Base-by-base conservation (phyloP, 1,140 invertebrate species). In the Mercenaria mercenaria region DNA sequence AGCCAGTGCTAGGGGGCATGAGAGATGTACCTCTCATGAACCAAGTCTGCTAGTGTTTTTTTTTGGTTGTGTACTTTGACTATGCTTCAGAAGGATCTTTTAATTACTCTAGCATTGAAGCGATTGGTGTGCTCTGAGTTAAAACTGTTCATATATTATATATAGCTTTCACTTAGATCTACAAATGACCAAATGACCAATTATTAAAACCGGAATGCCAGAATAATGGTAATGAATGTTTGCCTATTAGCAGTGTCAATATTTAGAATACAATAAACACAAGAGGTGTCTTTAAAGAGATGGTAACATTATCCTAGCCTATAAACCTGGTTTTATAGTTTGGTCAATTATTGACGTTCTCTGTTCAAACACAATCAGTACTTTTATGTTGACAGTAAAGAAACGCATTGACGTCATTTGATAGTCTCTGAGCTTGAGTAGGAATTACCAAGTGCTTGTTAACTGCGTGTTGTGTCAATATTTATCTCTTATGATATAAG, bases 251-350 rank as follows among this genome's bases (percentile, higher is more conserved):
- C 10, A 10, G 61, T 11, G 61, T 64, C 61, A 64, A 64, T 64
- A 64, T 64, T 64, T 64, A 64, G 23, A 64, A 64, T 11, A 64
- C 61, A 64, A 26, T 64, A 26, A 64, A 64, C 61, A 26, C 61
- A 64, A 64, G 8, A 26, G 8, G n/a, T 26, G 23, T 26, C 32
- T 64, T 26, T 26, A 64, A 26, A 26, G 6, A 64, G 32, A 26
- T n/a, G n/a, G 23, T 64, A 26, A n/a, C 61, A 64, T 64, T 64
- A 34, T 26, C 32, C n/a, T n/a, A 26, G 61, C 8, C 6, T 64
- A 64, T 64, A 64, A 26, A 34, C 10, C 23, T 26, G 6, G 61
- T 64, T 64, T 64, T 64, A 26, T 26, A 8, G 32, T 64, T n/a
- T 64, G 23, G 32, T 64, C 32, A n/a, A 8, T 64, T 64, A 64